Evolutionary conservation across 2,888 invertebrate species (phyloP), one percentile per base, ranked within the genome.

Genomic region (Eristalis arbustorum): DNA sequence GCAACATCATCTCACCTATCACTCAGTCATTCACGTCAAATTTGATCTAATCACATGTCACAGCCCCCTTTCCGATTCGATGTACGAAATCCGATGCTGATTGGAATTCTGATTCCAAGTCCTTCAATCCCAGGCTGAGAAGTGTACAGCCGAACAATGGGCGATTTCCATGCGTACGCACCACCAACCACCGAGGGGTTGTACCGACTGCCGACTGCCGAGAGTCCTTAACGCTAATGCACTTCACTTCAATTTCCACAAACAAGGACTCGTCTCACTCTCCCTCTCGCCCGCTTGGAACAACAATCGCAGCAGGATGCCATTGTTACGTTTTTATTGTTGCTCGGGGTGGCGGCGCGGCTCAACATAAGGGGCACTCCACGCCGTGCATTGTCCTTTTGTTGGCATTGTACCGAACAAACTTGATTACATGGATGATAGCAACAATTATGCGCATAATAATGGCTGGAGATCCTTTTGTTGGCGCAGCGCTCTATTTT

Each of bases 361-460:
- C 25, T 23, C 59, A 88, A 74, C 71, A 62, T 57, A 28, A 56
- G 49, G 31, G 64, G 37, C 63, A 68, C 64, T 77, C 66, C 59
- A 62, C 49, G 62, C 37, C 23, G 25, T 72, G 72, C 59, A 88
- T 84, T 81, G 81, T 87, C 74, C 84, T 88, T 88, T 88, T 88
- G 88, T 83, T 80, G 69, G 69, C 68, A 64, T 74, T 49, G 69
- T 79, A 76, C 84, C 68, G 80, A 85, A 84, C 88, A 88, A 88
- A 88, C 85, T 85, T 88, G 89, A 89, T 89, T 89, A 88, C 89
- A 84, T 83, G 84, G 88, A 88, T 89, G 89, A 89, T 89, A 88
- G 88, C 88, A 89, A 89, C 89, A 89, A 89, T 89, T 89, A 89
- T 88, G 88, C 85, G 83, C 88, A 88, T 88, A 85, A 88, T 89